Base-by-base conservation (phyloP, 2,113 vertebrate species). In the Cynocephalus volans region DNA sequence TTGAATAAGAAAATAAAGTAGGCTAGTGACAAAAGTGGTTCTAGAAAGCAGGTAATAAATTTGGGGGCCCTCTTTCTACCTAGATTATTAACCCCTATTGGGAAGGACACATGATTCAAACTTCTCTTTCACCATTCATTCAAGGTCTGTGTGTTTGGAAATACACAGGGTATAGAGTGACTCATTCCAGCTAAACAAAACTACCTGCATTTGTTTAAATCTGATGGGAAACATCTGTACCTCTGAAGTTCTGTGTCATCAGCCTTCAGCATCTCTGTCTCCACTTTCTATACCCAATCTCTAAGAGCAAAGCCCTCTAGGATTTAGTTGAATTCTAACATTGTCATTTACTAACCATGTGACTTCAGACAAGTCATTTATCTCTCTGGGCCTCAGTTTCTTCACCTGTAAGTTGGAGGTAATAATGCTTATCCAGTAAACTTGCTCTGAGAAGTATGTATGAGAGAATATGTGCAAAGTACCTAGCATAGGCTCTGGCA, bases 1-100 rank as follows among this genome's bases (percentile, higher is more conserved):
- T 91, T 95, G 31, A 90, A 60, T 45, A 86, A 54, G 31, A 48
- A 58, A 56, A 60, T 24, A 41, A 85, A 69, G 33, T 19, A 89
- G 41, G 14, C 87, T n/a, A 54, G 58, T 93, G 67, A 73, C 76
- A 73, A 75, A 88, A 88, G 21, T 64, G 23, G 23, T 12, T 54
- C 62, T 90, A 83, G 67, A 95, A 93, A 75, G n/a, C 31, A 82
- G 28, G 26, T 60, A 58, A 58, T 94, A 84, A 52, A 52, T 69
- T n/a, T 80, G 28, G 8, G 4, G 24, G n/a, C 72, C 7, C 15
- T 82, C 48, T 93, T 36, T 77, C 21, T 28, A 54, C 19, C 76
- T 45, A 77, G 45, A 50, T 62, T 75, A 36, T 28, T 90, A 50
- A 76, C 88, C 48, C 83, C 23, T 89, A 3, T 56, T 31, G 58